Evolutionary conservation across 92 coral and sea anemone genomes (phyloP).

Genomic region (Blastomussa wellsi): DNA sequence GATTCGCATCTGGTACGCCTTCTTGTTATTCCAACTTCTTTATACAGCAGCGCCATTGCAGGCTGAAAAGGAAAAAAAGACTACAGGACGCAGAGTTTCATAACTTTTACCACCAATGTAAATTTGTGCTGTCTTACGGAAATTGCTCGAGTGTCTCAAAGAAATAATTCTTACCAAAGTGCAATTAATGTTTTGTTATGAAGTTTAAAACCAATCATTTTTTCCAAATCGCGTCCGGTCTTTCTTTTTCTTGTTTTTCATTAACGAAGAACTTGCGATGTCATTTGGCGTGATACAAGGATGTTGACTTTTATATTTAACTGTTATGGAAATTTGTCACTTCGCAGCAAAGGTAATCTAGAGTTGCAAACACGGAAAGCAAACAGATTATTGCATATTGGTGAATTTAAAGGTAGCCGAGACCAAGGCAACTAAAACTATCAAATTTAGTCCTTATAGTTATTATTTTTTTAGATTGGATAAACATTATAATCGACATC

Average conservation of each 20-base stretch:
- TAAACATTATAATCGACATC: too few species aligned
- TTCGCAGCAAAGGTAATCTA: constrained; percentile 13
- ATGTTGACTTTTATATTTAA: constrained; percentile 36
- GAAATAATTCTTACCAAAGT: background rate
- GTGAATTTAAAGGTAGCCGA: background rate
- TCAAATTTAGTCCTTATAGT: background rate
- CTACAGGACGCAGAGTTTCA: background rate
- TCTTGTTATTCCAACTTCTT: constrained; percentile 28
- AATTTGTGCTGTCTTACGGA: constrained; percentile 12
- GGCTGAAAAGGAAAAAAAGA: background rate
- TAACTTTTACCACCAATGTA: constrained; percentile 12
- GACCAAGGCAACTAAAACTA: background rate
- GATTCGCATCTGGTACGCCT: constrained; percentile 42
- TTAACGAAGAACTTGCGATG: constrained; percentile 26
- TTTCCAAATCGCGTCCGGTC: constrained; percentile 32
- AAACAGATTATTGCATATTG: constrained; percentile 19
- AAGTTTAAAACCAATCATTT: constrained; percentile 23
- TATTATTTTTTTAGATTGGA: background rate
- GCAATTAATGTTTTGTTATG: constrained; percentile 21
- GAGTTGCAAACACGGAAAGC: constrained; percentile 23
- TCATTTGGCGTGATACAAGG: constrained; percentile 20
- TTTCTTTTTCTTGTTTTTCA: constrained; percentile 25
- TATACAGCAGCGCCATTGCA: constrained; percentile 31
- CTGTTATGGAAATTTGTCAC: constrained; percentile 36
- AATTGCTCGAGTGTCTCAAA: constrained; percentile 6